These are phyloP conservation scores for Pachyseris speciosa DNA, from an alignment of 64 coral and sea anemone species.

Conservation along the genomic window DNA sequence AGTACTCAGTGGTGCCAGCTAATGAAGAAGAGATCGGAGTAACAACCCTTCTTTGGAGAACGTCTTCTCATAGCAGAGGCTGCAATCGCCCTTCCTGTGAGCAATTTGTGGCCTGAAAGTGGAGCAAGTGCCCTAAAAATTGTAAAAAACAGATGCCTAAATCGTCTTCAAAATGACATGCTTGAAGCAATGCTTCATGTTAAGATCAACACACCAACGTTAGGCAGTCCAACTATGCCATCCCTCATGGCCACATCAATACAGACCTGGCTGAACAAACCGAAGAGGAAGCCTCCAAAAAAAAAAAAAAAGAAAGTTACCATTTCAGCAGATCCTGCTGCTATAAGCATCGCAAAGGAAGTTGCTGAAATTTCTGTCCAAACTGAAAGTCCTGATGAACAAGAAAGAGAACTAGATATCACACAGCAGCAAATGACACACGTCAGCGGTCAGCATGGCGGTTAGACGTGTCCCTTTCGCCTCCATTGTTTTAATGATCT, in stretches of 20 bases:
- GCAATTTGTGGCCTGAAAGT: slow-evolving; percentile 58
- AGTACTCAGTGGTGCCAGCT: slow-evolving; percentile 51
- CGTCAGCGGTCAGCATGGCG: too few relatives aligned
- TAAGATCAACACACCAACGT: slow-evolving; percentile 42
- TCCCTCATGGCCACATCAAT: slow-evolving; percentile 31
- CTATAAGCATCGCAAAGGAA: slow-evolving; percentile 29
- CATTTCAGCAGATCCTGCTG: neutral
- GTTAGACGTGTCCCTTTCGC: too few relatives aligned
- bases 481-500: too few relatives aligned
- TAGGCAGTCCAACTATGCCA: slow-evolving; percentile 33
- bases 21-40: slow-evolving; percentile 20
- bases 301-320: neutral
- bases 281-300: slow-evolving; percentile 57
- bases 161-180: slow-evolving; percentile 35
- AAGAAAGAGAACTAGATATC: neutral
- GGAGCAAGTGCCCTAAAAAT: slow-evolving; percentile 60
- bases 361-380: slow-evolving; percentile 46
- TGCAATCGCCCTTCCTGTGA: slow-evolving; percentile 16
- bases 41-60: slow-evolving; percentile 31
- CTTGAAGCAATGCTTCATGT: slow-evolving; percentile 70
- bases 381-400: neutral
- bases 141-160: slow-evolving; percentile 29
- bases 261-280: slow-evolving; percentile 52
- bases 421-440: neutral
- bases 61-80: slow-evolving; percentile 23